Percentiles rank a stretch among this genome's conserved stretches.
Evolutionary conservation across 2,113 vertebrate species (phyloP).

Genomic region (Syngnathus scovelli): DNA sequence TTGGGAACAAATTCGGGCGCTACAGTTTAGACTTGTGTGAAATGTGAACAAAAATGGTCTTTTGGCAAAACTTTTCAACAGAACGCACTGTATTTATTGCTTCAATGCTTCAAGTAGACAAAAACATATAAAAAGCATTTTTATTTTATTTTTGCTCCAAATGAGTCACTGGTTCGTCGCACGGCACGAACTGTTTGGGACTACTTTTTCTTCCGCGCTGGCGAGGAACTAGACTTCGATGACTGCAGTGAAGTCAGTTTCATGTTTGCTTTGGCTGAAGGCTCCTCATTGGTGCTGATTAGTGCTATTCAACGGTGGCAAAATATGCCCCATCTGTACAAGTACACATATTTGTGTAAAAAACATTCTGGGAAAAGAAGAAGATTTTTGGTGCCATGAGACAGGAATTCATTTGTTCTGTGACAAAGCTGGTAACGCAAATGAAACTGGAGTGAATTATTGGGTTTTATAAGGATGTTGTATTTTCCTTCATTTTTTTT

Average conservation of each 20-base stretch:
- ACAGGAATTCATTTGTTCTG: neutral
- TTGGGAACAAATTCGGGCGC: neutral
- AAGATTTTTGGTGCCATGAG: neutral
- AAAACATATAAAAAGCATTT: neutral
- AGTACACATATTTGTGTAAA: neutral
- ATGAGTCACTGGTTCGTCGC: neutral
- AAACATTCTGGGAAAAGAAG: neutral
- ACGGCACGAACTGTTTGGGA: slow-evolving; percentile 28
- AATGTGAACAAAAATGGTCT: neutral
- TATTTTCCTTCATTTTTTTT: no score
- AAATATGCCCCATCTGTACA: neutral
- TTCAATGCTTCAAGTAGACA: neutral
- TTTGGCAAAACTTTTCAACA: neutral
- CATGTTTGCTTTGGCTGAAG: neutral
- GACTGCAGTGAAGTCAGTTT: slow-evolving; percentile 6
- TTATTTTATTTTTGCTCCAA: neutral
- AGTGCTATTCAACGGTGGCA: neutral
- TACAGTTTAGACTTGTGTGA: neutral
- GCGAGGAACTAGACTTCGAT: slow-evolving; percentile 23
- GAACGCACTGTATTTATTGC: neutral
- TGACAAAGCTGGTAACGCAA: neutral
- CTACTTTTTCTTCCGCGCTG: slow-evolving; percentile 62
- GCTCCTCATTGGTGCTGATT: neutral
- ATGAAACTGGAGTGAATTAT: neutral
- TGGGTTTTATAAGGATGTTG: no score